Evolutionary conservation across 2,113 vertebrate species (phyloP).

Genomic region (Eulemur rufifrons): DNA sequence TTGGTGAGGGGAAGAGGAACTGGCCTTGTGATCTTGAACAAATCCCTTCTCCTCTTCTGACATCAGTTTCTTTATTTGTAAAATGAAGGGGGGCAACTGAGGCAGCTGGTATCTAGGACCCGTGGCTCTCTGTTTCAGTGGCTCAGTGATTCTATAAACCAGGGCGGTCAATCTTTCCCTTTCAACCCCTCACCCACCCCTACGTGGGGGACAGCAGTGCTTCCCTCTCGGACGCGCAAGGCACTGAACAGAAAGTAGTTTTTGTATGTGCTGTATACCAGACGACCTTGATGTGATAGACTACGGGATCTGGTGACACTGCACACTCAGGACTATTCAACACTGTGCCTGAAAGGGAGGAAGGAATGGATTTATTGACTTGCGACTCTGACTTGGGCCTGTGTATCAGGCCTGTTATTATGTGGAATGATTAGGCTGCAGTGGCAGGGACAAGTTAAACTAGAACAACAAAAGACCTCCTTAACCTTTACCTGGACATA

Average conservation of each 20-base stretch:
- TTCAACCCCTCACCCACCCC: not conserved
- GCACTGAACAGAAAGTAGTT: slow-evolving; percentile 77
- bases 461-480: slow-evolving; percentile 89
- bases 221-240: slow-evolving; percentile 36
- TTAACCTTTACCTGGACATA: slow-evolving; percentile 89
- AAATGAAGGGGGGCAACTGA: not conserved
- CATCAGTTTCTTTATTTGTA: not conserved
- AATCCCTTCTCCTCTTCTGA: not conserved
- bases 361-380: slow-evolving; percentile 98
- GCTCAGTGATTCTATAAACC: not conserved
- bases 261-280: slow-evolving; percentile 81
- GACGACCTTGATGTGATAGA: slow-evolving; percentile 95
- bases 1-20: not conserved
- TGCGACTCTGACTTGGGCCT: slow-evolving; percentile 90
- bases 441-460: slow-evolving; percentile 95
- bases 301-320: slow-evolving; percentile 88
- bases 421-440: slow-evolving; percentile 95
- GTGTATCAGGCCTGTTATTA: slow-evolving; percentile 95
- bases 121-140: not conserved
- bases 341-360: slow-evolving; percentile 89
- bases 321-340: slow-evolving; percentile 87
- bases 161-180: not conserved
- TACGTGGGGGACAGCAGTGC: not conserved
- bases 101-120: not conserved
- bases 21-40: not conserved